Evolutionary conservation across 2,113 vertebrate species (phyloP).

Genomic region (Cariama cristata): DNA sequence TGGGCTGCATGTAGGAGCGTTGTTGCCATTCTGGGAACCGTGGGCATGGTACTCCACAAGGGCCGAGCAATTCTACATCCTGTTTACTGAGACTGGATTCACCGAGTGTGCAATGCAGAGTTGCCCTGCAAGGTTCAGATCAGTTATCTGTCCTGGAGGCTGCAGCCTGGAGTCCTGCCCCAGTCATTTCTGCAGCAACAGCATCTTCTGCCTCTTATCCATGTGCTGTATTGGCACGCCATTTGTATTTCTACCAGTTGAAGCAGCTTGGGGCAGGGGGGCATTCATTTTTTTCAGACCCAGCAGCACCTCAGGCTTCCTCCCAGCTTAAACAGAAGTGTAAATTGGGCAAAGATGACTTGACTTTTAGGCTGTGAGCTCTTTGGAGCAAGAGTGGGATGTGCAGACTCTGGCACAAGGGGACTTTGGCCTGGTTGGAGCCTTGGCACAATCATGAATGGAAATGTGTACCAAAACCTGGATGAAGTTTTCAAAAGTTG

Average conservation of each 20-base stretch:
- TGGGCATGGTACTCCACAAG: not conserved
- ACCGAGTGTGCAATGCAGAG: fast-evolving
- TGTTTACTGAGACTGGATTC: not conserved
- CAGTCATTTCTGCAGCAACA: not conserved
- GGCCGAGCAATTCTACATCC: fast-evolving
- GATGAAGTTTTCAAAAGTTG: not conserved
- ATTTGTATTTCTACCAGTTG: not conserved
- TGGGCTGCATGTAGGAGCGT: fast-evolving
- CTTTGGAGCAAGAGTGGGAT: not conserved
- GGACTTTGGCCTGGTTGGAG: not conserved
- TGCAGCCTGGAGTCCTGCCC: not conserved
- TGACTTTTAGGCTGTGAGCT: not conserved
- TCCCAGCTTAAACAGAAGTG: not conserved
- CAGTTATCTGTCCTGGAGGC: not conserved
- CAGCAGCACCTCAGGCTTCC: not conserved
- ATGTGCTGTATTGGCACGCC: fast-evolving
- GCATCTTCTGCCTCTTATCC: not conserved
- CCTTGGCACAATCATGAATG: too few relatives aligned
- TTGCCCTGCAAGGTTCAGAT: not conserved
- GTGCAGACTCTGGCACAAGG: too few relatives aligned
- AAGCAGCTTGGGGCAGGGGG: not conserved
- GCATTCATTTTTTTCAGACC: not conserved
- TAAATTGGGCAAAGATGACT: not conserved
- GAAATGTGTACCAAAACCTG: not conserved
- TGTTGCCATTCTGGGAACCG: fast-evolving